phyloP scores from a whole-genome alignment of 2,113 vertebrate genomes.

The Hassar affinis region DNA sequence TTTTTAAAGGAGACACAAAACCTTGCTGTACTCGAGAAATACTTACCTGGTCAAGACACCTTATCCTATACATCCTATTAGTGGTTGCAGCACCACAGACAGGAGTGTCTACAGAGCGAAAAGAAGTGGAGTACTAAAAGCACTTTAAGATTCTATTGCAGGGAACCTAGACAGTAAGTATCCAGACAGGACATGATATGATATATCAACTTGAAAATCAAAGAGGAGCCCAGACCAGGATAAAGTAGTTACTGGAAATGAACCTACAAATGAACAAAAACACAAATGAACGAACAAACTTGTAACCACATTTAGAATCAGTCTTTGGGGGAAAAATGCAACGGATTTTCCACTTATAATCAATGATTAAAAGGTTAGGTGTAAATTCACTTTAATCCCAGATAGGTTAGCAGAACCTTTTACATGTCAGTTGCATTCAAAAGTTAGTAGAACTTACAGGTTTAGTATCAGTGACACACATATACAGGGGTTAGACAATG shows the following conservation, averaged over 20 bases:
- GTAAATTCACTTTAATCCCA: no score
- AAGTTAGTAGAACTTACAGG: no score
- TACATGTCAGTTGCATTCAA: no score
- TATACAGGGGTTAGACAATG: no score
- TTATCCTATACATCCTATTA: constrained; percentile 6
- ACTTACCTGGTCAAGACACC: neutral
- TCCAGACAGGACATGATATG: constrained; percentile 5
- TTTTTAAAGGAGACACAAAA: neutral
- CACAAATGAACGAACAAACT: neutral
- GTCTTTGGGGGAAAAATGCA: neutral
- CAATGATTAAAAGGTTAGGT: neutral
- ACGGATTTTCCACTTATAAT: neutral
- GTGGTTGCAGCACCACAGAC: neutral
- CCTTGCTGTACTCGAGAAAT: neutral
- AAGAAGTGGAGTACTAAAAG: neutral
- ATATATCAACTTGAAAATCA: neutral
- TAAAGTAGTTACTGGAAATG: neutral
- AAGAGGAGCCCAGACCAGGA: neutral
- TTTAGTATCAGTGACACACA: no score
- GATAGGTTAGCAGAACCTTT: no score
- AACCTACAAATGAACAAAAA: no score
- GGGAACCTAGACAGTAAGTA: neutral
- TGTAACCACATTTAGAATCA: neutral
- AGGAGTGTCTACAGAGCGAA: neutral
- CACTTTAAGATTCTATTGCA: constrained; percentile 1